A percentile compares a stretch with the other conserved stretches of the same genome.
These are phyloP conservation scores for Xenotilapia flavipinnis DNA, from an alignment of 2,113 vertebrate genomes.

Conservation along the genomic window DNA sequence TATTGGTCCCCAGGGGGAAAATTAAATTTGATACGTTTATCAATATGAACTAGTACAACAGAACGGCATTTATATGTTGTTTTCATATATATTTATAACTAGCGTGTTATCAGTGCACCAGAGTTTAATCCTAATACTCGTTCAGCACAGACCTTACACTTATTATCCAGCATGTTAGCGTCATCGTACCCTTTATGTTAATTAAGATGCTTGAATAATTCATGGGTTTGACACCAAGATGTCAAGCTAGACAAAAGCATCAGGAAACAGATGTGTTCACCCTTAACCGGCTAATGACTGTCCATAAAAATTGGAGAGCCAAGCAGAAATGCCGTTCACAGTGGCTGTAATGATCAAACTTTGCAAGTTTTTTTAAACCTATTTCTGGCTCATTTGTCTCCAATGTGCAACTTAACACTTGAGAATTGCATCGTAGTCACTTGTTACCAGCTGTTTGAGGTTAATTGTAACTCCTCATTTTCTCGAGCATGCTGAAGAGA, in stretches of 20 bases:
- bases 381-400: slow-evolving; percentile 44
- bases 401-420: slow-evolving; percentile 20
- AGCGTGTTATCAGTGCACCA: not conserved
- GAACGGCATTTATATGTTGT: not conserved
- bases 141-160: slow-evolving; percentile 3
- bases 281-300: slow-evolving; percentile 40
- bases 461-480: slow-evolving; percentile 16
- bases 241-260: slow-evolving; percentile 6
- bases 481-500: slow-evolving; percentile 1
- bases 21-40: slow-evolving; percentile 40
- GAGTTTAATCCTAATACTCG: not conserved
- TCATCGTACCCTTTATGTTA: slow-evolving; percentile 33
- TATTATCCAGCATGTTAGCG: slow-evolving; percentile 27
- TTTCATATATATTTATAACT: not conserved
- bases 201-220: slow-evolving; percentile 49
- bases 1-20: slow-evolving; percentile 22
- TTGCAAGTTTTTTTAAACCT: not conserved
- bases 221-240: slow-evolving; percentile 25
- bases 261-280: slow-evolving; percentile 46
- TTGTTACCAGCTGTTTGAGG: slow-evolving; percentile 42
- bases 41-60: slow-evolving; percentile 38
- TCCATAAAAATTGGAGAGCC: not conserved
- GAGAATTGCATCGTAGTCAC: slow-evolving; percentile 16
- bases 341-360: slow-evolving; percentile 24
- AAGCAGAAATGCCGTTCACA: not conserved